These are phyloP conservation scores for Machimus rusticus DNA, from an alignment of 2,888 invertebrate species.

Conservation along the genomic window DNA sequence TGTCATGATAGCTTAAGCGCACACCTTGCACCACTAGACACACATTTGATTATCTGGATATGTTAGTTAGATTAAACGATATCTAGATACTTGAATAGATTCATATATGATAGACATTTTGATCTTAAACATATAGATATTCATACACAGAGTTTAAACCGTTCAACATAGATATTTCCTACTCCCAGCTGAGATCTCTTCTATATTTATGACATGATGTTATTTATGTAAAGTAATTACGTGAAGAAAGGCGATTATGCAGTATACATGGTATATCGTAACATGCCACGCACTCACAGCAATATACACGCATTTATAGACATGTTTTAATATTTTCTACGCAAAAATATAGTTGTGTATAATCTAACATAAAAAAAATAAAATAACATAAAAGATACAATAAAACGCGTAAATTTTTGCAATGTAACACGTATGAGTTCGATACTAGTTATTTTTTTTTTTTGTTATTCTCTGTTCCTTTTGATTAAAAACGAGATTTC, in stretches of 20 bases:
- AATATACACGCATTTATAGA: neutral
- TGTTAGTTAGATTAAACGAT: neutral
- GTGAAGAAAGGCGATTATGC: conserved; percentile 33
- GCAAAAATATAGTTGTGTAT: neutral
- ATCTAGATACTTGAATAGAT: neutral
- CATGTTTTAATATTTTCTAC: neutral
- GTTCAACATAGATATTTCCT: conserved; percentile 27
- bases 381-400: no score
- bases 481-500: conserved; percentile 38
- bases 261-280: conserved; percentile 8
- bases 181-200: conserved; percentile 16
- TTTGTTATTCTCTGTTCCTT: neutral
- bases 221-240: conserved; percentile 34
- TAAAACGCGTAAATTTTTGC: conserved; percentile 3
- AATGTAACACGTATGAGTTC: neutral
- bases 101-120: neutral
- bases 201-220: conserved; percentile 22
- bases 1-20: conserved; percentile 24
- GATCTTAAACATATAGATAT: neutral
- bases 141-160: neutral
- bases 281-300: neutral
- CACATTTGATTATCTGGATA: neutral
- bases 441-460: neutral
- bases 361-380: neutral
- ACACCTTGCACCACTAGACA: neutral